These are phyloP conservation scores for Dysidea cf. avara DNA, from an alignment of 37 sponge, comb jelly and placozoan species.

Conservation along the genomic window DNA sequence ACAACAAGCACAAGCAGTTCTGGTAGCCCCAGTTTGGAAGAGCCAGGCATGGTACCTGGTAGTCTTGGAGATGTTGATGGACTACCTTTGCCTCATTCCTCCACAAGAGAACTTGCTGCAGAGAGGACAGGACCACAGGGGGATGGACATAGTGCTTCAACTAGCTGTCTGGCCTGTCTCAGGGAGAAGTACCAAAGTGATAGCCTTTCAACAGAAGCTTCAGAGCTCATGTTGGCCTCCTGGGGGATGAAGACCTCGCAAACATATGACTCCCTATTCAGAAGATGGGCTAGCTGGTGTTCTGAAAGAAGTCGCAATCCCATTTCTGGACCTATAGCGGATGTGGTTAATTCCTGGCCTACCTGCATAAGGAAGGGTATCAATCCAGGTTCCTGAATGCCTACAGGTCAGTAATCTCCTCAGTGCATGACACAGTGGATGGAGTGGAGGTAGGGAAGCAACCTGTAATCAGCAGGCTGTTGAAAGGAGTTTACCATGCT, in stretches of 20 bases:
- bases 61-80: conserved; percentile 20
- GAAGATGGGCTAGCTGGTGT: too few relatives aligned
- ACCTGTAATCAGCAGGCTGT: conserved; percentile 19
- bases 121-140: too few relatives aligned
- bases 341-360: too few relatives aligned
- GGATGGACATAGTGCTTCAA: too few relatives aligned
- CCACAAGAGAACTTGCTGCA: not conserved
- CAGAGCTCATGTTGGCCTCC: too few relatives aligned
- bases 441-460: conserved; percentile 41
- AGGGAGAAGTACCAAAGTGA: too few relatives aligned
- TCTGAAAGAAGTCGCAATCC: too few relatives aligned
- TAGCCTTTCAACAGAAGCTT: too few relatives aligned
- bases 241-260: too few relatives aligned
- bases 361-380: conserved; percentile 11
- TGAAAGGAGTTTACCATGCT: conserved; percentile 22
- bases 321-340: too few relatives aligned
- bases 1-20: conserved; percentile 38
- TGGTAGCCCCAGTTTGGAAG: conserved; percentile 44
- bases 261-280: too few relatives aligned
- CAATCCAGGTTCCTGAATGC: conserved; percentile 31
- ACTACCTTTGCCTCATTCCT: conserved; percentile 10
- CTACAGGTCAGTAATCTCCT: conserved; percentile 40
- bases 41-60: conserved; percentile 58
- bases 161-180: too few relatives aligned
- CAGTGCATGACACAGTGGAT: conserved; percentile 22